Evolutionary conservation across 2,113 vertebrate genomes (phyloP), one percentile per base, ranked within the genome.

Genomic region (Forbesichthys agassizii): DNA sequence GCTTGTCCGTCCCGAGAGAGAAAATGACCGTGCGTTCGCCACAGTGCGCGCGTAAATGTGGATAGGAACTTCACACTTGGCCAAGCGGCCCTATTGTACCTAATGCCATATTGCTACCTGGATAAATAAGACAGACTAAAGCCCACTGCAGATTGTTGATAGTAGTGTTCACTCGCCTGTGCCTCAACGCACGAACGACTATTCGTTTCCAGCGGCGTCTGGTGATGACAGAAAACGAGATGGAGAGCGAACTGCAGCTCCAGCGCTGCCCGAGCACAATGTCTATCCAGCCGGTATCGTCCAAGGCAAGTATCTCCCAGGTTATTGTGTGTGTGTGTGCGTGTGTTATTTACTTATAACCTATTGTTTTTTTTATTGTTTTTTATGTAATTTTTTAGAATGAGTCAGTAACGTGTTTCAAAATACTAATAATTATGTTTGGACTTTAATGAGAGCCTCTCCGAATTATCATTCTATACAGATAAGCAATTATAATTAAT

Each of bases 161-260:
- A 20, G 66, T 77, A 48, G 49, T 70, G 56, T 46, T 8, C 36
- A 42, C 36, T 42, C 36, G 36, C 27, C 27, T 27, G 27, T 27
- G 27, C 27, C 27, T 27, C 27, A 27, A 27, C 27, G 27, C 27
- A 27, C 27, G 27, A 27, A 42, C 36, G 7, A 8, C 64, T 73
- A 48, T 56, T 65, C 58, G 20, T 33, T 58, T 52, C 33, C 0
- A 59, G 27, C 27, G 27, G 27, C 27, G 27, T 52, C 33, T 55
- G 0, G 16, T 14, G 80, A 94, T 94, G 92, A 95, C 92, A 6
- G 94, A 95, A 75, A 94, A 89, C 61, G 95, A 95, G 88, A 93
- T 92, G 84, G 94, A 95, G 79, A 93, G 87, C 58, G 93, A 95
- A 20, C 83, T 90, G 27, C 93, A 94, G 85, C 82, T 92, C 16